Conservation (phyloP, 1,140 invertebrate genomes). For the Drosophila paulistorum region DNA sequence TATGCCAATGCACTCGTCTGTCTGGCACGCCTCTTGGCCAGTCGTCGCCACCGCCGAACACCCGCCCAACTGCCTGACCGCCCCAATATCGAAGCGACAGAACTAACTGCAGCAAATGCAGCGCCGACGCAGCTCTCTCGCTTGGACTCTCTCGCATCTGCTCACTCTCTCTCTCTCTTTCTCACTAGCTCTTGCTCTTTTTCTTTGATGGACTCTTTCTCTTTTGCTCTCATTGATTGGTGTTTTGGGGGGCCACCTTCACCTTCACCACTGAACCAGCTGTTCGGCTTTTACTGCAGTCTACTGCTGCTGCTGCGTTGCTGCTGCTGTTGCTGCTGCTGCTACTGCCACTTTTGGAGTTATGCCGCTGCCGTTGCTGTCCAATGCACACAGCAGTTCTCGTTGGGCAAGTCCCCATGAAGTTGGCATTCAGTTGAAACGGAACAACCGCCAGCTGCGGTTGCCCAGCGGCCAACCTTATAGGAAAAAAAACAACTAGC, state of each 20-base stretch:
- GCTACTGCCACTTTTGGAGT: conserved; percentile 15
- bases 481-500: neutral
- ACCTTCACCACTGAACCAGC: conserved; percentile 50
- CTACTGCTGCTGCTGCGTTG: neutral
- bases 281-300: conserved; percentile 25
- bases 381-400: conserved; percentile 76
- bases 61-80: conserved; percentile 7
- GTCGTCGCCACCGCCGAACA: conserved; percentile 9
- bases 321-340: conserved; percentile 3
- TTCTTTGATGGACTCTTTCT: conserved; percentile 5
- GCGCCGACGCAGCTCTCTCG: conserved; percentile 28
- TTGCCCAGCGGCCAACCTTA: conserved; percentile 53
- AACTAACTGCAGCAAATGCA: conserved; percentile 35
- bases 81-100: neutral
- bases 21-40: conserved; percentile 47
- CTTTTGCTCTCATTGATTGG: conserved; percentile 47
- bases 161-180: conserved; percentile 21
- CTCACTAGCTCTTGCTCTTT: conserved; percentile 23
- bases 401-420: conserved; percentile 76
- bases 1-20: conserved; percentile 78
- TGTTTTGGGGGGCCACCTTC: conserved; percentile 49
- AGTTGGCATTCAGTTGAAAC: conserved; percentile 77
- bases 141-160: neutral
- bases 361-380: conserved; percentile 19
- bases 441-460: conserved; percentile 74